These are phyloP conservation scores for Monochamus alternatus DNA, from an alignment of 2,888 invertebrate genomes.

Conservation along the genomic window DNA sequence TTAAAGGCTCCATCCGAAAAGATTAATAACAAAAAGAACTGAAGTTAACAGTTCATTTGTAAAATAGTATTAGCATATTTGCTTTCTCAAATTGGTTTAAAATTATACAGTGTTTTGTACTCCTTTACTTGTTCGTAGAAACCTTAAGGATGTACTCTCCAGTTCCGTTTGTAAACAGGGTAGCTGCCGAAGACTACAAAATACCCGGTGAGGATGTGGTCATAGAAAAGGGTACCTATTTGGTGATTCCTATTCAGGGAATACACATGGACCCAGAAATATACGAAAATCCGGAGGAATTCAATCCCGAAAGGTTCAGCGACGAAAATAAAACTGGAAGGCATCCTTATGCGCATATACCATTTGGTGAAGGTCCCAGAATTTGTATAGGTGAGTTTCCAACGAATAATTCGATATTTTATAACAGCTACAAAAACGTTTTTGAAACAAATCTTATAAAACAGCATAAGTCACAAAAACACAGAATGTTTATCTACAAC, in stretches of 20 bases:
- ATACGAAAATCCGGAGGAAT: slow-evolving; percentile 54
- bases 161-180: slow-evolving; percentile 50
- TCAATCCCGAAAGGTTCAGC: slow-evolving; percentile 63
- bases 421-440: too few species aligned
- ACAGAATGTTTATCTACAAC: too few species aligned
- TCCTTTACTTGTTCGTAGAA: slow-evolving; percentile 53
- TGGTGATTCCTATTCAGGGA: slow-evolving; percentile 59
- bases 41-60: too few species aligned
- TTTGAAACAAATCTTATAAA: too few species aligned
- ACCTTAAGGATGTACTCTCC: slow-evolving; percentile 65
- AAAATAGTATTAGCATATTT: too few species aligned
- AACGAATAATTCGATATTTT: too few species aligned
- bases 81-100: background rate
- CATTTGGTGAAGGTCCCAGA: slow-evolving; percentile 64
- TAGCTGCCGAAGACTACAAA: slow-evolving; percentile 53
- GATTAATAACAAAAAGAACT: too few species aligned
- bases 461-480: too few species aligned
- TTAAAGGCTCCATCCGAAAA: too few species aligned
- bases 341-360: slow-evolving; percentile 52
- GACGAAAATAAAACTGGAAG: slow-evolving; percentile 60
- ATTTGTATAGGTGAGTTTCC: slow-evolving; percentile 60
- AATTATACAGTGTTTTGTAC: background rate
- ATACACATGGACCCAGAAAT: slow-evolving; percentile 58
- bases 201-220: slow-evolving; percentile 49
- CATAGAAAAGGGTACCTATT: slow-evolving; percentile 58